Conservation (phyloP, 2,888 invertebrate species). For the Caenorhabditis wallacei region DNA sequence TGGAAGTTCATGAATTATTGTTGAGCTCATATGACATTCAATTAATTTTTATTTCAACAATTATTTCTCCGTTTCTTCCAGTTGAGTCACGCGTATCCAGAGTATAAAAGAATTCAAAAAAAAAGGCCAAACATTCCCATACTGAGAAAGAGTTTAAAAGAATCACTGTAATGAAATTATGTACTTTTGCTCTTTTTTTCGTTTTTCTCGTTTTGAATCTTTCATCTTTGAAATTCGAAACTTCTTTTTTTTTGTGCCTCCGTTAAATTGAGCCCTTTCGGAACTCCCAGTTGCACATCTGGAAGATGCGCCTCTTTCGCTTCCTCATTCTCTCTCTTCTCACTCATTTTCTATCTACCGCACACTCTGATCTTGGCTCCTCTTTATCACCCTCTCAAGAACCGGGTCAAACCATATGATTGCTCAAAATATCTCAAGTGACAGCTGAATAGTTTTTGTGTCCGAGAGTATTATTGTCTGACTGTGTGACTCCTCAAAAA, state of each 20-base stretch:
- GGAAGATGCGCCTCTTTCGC: slow-evolving; percentile 35
- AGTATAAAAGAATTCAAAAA: neutral
- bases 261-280: slow-evolving; percentile 48
- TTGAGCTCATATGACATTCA: slow-evolving; percentile 16
- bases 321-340: slow-evolving; percentile 12
- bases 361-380: slow-evolving; percentile 56
- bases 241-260: slow-evolving; percentile 37
- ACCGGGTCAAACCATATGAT: slow-evolving; percentile 63
- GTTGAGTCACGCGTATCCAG: neutral
- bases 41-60: slow-evolving; percentile 2
- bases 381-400: slow-evolving; percentile 63
- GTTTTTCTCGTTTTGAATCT: slow-evolving; percentile 24
- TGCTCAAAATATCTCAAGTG: slow-evolving; percentile 57
- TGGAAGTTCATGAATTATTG: slow-evolving; percentile 22
- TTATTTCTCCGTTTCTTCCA: neutral
- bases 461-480: slow-evolving; percentile 49
- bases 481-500: neutral
- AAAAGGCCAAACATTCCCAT: neutral
- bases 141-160: too few species aligned
- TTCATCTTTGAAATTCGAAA: slow-evolving; percentile 60
- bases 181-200: slow-evolving; percentile 34
- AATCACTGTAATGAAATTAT: slow-evolving; percentile 4
- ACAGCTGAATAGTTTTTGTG: slow-evolving; percentile 36
- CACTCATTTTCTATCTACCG: slow-evolving; percentile 27
- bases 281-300: slow-evolving; percentile 58